phyloP scores from a whole-genome alignment of 2,888 invertebrate genomes.

The Catocala fraxini region DNA sequence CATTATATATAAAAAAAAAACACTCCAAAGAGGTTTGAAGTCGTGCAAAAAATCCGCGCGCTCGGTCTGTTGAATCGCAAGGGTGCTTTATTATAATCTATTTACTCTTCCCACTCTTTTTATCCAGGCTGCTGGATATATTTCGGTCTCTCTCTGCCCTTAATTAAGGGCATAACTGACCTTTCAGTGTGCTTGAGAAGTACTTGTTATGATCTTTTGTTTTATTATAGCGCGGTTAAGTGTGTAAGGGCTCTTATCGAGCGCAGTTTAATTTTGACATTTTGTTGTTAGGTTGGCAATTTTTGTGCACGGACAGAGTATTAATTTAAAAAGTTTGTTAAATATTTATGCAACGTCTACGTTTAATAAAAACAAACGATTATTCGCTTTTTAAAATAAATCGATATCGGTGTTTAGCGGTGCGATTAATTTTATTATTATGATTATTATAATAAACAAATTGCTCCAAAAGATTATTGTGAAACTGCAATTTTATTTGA shows the following conservation, averaged over 20 bases:
- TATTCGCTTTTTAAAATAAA: no score
- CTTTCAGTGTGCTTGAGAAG: slow-evolving; percentile 77
- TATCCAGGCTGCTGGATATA: slow-evolving; percentile 32
- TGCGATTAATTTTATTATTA: no score
- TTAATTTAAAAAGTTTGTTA: not conserved
- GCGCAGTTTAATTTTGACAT: slow-evolving; percentile 66
- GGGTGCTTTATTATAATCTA: slow-evolving; percentile 78
- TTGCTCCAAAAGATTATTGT: no score
- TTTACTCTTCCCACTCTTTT: slow-evolving; percentile 63
- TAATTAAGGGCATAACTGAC: slow-evolving; percentile 83
- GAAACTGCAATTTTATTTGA: no score
- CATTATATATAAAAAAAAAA: slow-evolving; percentile 50
- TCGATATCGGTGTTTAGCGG: no score
- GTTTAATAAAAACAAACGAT: no score
- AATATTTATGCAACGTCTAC: no score
- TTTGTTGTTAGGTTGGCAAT: slow-evolving; percentile 49
- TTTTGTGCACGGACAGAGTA: slow-evolving; percentile 28
- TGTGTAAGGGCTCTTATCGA: slow-evolving; percentile 65
- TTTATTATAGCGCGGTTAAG: slow-evolving; percentile 70
- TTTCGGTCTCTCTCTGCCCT: slow-evolving; percentile 57
- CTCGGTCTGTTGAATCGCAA: slow-evolving; percentile 73
- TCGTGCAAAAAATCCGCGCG: slow-evolving; percentile 75
- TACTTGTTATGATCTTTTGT: slow-evolving; percentile 82
- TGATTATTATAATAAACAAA: no score
- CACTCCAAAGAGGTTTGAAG: slow-evolving; percentile 58